These are phyloP conservation scores for Lymantria monacha DNA, from an alignment of 2,888 invertebrate species.

Conservation along the genomic window DNA sequence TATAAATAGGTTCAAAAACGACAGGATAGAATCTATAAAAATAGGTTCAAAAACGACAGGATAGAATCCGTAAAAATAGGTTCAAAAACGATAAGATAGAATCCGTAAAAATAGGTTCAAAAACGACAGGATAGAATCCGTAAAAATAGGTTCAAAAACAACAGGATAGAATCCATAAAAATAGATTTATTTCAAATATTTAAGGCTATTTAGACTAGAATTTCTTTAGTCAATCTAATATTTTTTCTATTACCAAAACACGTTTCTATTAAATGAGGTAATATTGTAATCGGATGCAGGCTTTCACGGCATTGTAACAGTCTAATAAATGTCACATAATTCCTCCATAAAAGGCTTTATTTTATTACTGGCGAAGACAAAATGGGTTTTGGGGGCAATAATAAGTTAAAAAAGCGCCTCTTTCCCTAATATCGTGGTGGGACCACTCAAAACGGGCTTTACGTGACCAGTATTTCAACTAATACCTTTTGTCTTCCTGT, in stretches of 20 bases:
- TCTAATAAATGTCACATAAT: conserved; percentile 44
- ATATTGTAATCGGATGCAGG: conserved; percentile 18
- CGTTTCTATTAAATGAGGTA: conserved; percentile 5
- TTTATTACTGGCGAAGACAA: conserved; percentile 55
- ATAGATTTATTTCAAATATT: no score
- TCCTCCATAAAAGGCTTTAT: conserved; percentile 42
- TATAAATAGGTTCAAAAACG: no score
- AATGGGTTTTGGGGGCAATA: conserved; percentile 62
- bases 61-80: no score
- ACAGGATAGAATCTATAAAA: no score
- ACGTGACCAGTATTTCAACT: conserved; percentile 66
- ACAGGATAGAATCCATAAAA: no score
- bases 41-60: no score
- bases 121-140: no score
- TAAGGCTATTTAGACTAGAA: no score
- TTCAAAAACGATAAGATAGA: no score
- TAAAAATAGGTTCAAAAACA: no score
- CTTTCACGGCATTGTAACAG: conserved; percentile 21
- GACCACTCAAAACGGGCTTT: conserved; percentile 61
- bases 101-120: no score
- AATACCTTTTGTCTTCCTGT: conserved; percentile 39
- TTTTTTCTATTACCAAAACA: conserved; percentile 4
- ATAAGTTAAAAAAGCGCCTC: conserved; percentile 63
- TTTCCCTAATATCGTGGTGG: conserved; percentile 64
- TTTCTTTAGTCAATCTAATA: no score